Evolutionary conservation across 2,113 vertebrate genomes (phyloP).

Genomic region (Pluvianellus socialis): DNA sequence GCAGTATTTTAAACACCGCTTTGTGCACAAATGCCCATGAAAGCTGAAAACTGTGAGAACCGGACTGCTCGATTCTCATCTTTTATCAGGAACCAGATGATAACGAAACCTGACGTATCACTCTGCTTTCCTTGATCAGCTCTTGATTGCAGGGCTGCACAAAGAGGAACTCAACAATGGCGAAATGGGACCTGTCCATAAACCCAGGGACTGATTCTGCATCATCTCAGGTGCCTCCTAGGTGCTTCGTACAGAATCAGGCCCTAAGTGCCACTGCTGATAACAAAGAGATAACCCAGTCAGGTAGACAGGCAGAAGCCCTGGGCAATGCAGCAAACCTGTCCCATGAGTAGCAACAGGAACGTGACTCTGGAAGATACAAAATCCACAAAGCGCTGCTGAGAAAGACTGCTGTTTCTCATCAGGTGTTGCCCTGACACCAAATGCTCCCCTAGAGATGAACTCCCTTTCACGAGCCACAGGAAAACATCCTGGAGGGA

Average conservation of each 20-base stretch:
- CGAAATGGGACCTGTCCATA: not conserved
- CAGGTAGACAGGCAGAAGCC: not conserved
- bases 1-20: not conserved
- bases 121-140: not conserved
- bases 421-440: not conserved
- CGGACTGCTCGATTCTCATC: not conserved
- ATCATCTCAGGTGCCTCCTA: not conserved
- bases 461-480: not conserved
- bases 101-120: not conserved
- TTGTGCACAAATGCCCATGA: not conserved
- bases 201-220: not conserved
- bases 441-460: not conserved
- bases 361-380: not conserved
- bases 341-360: not conserved
- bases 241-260: not conserved
- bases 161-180: not conserved
- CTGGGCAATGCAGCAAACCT: not conserved
- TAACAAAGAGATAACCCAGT: not conserved
- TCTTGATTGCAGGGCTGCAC: not conserved
- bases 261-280: not conserved
- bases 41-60: slow-evolving; percentile 36
- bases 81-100: not conserved
- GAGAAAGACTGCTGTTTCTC: not conserved
- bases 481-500: not conserved
- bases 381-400: not conserved